Conservation (phyloP, 53 echinoderm and acorn worm genomes). For the Henricia sp. region DNA sequence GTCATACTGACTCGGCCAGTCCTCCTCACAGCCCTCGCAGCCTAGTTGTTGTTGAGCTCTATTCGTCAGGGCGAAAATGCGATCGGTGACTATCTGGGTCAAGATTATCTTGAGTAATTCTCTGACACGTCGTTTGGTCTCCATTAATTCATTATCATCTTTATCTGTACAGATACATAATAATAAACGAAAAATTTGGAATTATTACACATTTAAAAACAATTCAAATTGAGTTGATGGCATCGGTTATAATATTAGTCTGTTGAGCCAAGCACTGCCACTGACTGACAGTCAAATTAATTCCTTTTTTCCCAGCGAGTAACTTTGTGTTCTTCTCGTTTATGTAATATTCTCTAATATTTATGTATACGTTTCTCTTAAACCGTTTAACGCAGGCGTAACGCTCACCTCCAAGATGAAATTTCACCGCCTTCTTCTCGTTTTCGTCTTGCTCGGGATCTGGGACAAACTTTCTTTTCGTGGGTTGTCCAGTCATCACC, state of each 20-base stretch:
- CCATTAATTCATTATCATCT: too few relatives aligned
- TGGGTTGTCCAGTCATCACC: neutral
- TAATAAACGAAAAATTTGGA: neutral
- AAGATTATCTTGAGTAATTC: neutral
- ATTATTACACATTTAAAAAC: too few relatives aligned
- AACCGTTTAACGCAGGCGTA: constrained; percentile 10
- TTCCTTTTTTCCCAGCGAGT: constrained; percentile 28
- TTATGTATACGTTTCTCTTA: neutral
- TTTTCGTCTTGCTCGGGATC: constrained; percentile 14
- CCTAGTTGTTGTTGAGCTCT: constrained; percentile 10
- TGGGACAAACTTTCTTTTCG: neutral
- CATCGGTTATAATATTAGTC: neutral
- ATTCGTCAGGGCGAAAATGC: neutral
- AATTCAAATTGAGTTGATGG: neutral
- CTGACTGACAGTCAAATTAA: constrained; percentile 24
- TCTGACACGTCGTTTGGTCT: too few relatives aligned
- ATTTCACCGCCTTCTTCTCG: constrained; percentile 16
- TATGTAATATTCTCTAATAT: constrained; percentile 3
- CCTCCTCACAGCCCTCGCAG: constrained; percentile 39
- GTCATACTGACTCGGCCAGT: constrained; percentile 37
- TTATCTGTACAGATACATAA: too few relatives aligned
- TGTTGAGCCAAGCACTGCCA: neutral
- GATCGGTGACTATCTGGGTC: constrained; percentile 8
- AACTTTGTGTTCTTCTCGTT: constrained; percentile 19
- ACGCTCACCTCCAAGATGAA: constrained; percentile 5